These are phyloP conservation scores for Burhinus oedicnemus DNA, from an alignment of 2,113 vertebrate species.

Conservation along the genomic window DNA sequence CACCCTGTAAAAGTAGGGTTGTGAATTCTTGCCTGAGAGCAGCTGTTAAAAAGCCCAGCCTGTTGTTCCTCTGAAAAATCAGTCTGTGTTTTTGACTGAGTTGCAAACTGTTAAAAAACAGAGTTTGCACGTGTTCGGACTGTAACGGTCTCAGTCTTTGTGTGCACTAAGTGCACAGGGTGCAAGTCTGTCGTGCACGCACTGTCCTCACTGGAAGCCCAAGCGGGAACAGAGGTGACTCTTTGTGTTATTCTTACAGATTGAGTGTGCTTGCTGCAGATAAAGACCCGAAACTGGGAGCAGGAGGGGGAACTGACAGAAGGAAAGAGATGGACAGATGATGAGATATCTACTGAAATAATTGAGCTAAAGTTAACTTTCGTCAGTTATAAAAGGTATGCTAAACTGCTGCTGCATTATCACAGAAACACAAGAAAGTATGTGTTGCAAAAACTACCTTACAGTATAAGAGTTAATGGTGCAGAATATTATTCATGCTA, in stretches of 20 bases:
- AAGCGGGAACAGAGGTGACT: neutral
- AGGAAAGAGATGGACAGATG: neutral
- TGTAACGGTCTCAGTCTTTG: neutral
- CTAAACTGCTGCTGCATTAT: neutral
- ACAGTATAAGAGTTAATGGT: neutral
- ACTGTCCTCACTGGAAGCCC: neutral
- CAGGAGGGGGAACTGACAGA: neutral
- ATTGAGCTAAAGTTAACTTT: neutral
- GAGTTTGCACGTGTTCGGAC: neutral
- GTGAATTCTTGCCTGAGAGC: neutral
- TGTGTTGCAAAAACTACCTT: neutral
- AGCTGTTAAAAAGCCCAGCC: neutral
- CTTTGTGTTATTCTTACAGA: neutral
- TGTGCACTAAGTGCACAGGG: neutral
- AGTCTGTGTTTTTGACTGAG: neutral
- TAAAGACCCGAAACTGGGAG: neutral
- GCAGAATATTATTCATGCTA: neutral
- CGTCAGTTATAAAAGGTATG: neutral
- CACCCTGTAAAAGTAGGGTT: neutral
- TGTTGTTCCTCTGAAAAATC: neutral
- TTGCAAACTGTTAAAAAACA: neutral
- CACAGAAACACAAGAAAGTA: neutral
- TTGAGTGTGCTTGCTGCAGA: neutral
- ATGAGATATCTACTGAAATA: neutral
- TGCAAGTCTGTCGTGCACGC: rapidly evolving